phyloP scores from a whole-genome alignment of 2,113 vertebrate species.

The Cygnus buccinator region DNA sequence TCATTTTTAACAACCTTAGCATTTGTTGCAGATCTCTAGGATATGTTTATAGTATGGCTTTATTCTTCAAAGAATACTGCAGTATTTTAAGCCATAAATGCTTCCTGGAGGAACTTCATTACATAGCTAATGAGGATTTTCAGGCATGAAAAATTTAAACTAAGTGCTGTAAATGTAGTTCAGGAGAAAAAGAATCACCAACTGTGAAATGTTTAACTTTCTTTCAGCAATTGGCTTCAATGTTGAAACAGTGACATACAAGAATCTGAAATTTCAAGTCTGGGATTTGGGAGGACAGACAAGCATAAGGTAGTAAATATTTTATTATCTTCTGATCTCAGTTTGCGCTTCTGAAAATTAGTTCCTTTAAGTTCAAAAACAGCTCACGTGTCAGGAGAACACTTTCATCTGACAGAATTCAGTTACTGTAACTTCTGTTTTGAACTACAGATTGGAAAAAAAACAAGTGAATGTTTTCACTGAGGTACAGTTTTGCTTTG shows the following conservation, averaged over 20 bases:
- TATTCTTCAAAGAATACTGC: not conserved
- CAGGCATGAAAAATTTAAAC: not conserved
- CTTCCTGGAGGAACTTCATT: not conserved
- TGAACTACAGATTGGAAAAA: not conserved
- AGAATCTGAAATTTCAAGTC: conserved; percentile 98
- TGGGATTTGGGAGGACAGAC: conserved; percentile 99
- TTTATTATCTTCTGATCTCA: no score
- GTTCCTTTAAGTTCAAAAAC: not conserved
- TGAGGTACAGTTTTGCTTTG: not conserved
- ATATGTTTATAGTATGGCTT: not conserved
- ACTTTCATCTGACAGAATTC: not conserved
- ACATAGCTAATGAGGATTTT: not conserved
- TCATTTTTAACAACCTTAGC: not conserved
- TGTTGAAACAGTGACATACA: conserved; percentile 96
- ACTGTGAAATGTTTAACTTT: conserved; percentile 5
- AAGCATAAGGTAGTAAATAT: conserved; percentile 89
- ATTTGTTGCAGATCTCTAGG: not conserved
- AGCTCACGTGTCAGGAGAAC: not conserved
- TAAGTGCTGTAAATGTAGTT: not conserved
- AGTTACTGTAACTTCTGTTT: not conserved
- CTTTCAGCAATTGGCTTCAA: conserved; percentile 96
- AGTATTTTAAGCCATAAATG: not conserved
- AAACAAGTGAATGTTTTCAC: not conserved
- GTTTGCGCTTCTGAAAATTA: not conserved
- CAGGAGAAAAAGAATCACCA: not conserved